Evolutionary conservation across 2,113 vertebrate species (phyloP).

Genomic region (Tylochromis polylepis): DNA sequence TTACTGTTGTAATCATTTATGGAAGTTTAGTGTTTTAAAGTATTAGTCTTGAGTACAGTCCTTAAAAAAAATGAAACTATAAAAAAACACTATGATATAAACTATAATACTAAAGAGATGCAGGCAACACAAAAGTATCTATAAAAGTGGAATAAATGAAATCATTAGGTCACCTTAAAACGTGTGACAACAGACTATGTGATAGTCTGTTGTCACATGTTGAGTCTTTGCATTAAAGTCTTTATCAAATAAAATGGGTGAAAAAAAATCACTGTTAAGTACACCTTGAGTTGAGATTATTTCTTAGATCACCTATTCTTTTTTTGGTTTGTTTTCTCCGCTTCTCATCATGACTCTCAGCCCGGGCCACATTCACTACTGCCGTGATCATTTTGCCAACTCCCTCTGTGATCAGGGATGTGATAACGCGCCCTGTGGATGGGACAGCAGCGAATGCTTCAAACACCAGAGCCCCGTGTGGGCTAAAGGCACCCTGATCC

Average conservation of each 20-base stretch:
- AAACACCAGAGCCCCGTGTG: constrained; percentile 33
- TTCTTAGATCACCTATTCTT: not conserved
- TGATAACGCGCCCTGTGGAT: constrained; percentile 78
- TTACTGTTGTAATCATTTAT: not conserved
- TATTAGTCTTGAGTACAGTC: too few relatives aligned
- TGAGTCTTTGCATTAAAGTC: too few relatives aligned
- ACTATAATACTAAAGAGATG: not conserved
- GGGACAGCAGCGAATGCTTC: constrained; percentile 86
- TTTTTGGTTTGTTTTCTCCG: not conserved
- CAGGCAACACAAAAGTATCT: not conserved
- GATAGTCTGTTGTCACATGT: not conserved
- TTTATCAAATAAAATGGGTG: too few relatives aligned
- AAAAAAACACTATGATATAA: not conserved
- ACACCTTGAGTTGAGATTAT: not conserved
- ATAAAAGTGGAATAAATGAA: not conserved
- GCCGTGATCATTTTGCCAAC: constrained; percentile 79
- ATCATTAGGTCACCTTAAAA: not conserved
- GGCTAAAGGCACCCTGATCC: constrained; percentile 72
- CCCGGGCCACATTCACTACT: constrained; percentile 77
- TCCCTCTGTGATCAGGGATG: constrained; percentile 83
- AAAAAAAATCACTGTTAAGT: rapidly evolving
- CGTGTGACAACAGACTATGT: not conserved
- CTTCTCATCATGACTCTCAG: constrained; percentile 49
- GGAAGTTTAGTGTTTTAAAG: not conserved
- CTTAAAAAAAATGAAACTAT: not conserved